These are phyloP conservation scores for Zophobas morio DNA, from an alignment of 1,140 invertebrate genomes.

Conservation along the genomic window DNA sequence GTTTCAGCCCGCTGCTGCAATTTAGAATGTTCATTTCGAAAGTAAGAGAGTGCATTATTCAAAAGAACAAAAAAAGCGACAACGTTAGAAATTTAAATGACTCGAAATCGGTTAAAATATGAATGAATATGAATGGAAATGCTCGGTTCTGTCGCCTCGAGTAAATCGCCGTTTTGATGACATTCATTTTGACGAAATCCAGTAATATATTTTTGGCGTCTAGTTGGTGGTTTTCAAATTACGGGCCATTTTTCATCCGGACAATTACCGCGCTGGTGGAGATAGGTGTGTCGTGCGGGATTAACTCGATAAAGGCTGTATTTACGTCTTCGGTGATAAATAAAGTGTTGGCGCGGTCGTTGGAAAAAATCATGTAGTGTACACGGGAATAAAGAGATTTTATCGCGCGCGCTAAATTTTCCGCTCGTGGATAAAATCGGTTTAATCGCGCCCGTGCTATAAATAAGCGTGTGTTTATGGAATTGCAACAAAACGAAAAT, in stretches of 20 bases:
- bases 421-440: no score
- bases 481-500: no score
- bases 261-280: neutral
- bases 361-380: no score
- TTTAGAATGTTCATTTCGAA: neutral
- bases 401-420: no score
- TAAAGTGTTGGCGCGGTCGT: no score
- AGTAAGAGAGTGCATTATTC: neutral
- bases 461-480: no score
- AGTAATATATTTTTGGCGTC: conserved; percentile 7
- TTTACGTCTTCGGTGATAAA: no score
- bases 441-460: no score
- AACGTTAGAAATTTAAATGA: neutral
- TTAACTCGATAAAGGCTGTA: no score
- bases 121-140: no score
- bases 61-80: neutral
- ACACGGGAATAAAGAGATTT: no score
- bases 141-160: neutral
- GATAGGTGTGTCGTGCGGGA: no score
- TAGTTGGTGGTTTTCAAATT: neutral
- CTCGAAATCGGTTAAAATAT: neutral
- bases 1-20: neutral
- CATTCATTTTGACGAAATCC: conserved; percentile 15
- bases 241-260: conserved; percentile 6
- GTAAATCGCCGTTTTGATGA: conserved; percentile 13